A percentile compares a stretch with the other conserved stretches of the same genome.
phyloP scores from a whole-genome alignment of 2,888 invertebrate species.

The Microctonus hyperodae region DNA sequence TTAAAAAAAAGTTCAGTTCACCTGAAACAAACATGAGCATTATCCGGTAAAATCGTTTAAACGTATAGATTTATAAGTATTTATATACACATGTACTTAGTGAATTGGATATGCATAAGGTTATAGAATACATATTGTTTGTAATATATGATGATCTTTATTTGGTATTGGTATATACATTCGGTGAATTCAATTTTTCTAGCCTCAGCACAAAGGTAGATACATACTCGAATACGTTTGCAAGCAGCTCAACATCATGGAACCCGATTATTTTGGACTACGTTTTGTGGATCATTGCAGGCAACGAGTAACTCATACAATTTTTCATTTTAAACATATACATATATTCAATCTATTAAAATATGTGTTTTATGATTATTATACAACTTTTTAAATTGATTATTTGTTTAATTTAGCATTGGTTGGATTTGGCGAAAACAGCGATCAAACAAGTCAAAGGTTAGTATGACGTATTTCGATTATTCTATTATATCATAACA shows the following conservation, averaged over 20 bases:
- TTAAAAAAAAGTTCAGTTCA: no score
- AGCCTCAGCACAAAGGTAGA: conserved; percentile 90
- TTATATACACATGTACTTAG: conserved; percentile 2
- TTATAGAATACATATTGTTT: no score
- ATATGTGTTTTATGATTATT: no score
- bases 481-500: neutral
- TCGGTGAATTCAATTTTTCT: conserved; percentile 62
- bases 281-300: conserved; percentile 89
- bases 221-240: conserved; percentile 90
- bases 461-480: conserved; percentile 53
- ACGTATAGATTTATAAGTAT: neutral
- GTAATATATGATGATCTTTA: no score
- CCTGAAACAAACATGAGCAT: no score
- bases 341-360: neutral
- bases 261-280: conserved; percentile 94
- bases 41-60: no score
- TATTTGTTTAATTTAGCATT: conserved; percentile 75
- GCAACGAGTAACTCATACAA: conserved; percentile 77
- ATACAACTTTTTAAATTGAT: no score
- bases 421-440: conserved; percentile 91
- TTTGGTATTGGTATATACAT: no score
- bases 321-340: neutral
- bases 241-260: conserved; percentile 87
- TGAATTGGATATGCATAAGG: neutral
- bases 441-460: conserved; percentile 93